Conservation (phyloP, 2,888 invertebrate genomes). For the Oxystoma pomonae region DNA sequence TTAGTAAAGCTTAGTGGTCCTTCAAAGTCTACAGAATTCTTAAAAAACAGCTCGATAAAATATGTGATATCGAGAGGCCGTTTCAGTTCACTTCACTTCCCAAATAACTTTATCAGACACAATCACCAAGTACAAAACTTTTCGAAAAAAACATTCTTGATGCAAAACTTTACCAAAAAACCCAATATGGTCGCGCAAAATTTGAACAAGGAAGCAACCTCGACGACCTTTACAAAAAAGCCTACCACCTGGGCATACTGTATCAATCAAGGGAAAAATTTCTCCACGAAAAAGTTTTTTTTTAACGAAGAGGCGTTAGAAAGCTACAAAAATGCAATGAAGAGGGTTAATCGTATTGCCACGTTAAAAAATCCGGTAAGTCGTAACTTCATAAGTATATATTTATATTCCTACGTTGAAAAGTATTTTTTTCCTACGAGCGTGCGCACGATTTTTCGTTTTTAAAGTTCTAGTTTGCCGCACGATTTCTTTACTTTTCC, state of each 20-base stretch:
- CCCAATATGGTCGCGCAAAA: neutral
- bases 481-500: too few species aligned
- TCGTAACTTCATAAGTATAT: too few species aligned
- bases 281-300: conserved; percentile 14
- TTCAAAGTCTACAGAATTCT: neutral
- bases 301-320: conserved; percentile 14
- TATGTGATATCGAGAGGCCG: neutral
- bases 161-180: too few species aligned
- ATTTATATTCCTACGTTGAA: too few species aligned
- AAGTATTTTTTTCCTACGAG: too few species aligned
- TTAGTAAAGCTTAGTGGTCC: neutral
- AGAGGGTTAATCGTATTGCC: neutral
- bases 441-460: too few species aligned
- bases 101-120: neutral
- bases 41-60: neutral
- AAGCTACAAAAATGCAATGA: conserved; percentile 17
- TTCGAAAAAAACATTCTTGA: neutral
- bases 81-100: neutral
- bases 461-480: too few species aligned
- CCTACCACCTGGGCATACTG: neutral
- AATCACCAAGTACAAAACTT: neutral
- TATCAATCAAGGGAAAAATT: conserved; percentile 1
- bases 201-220: neutral
- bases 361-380: neutral
- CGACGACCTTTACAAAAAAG: neutral